Evolutionary conservation across 1,140 invertebrate genomes (phyloP).

Genomic region (Campodea augens): DNA sequence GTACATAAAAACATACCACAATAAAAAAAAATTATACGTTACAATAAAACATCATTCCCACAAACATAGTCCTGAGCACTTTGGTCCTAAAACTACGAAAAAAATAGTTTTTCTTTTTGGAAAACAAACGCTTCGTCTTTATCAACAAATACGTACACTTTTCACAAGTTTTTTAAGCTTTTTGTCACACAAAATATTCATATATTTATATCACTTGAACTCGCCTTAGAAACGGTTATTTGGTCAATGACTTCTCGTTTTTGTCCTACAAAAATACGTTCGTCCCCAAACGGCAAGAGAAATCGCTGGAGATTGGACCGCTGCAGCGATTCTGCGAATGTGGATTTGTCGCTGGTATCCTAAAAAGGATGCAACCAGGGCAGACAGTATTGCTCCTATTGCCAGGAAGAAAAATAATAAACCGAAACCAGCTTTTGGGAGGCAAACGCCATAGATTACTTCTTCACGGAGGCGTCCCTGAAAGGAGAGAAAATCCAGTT

Average conservation of each 20-base stretch:
- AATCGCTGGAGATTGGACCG: neutral
- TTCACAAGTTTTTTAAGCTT: too few relatives aligned
- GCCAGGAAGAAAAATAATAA: constrained; percentile 69
- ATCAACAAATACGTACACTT: too few relatives aligned
- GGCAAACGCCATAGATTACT: constrained; percentile 72
- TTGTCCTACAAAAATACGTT: neutral
- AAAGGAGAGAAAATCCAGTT: constrained; percentile 36
- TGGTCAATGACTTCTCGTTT: neutral
- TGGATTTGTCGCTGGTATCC: constrained; percentile 52
- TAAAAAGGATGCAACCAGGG: constrained; percentile 51
- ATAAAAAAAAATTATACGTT: too few relatives aligned
- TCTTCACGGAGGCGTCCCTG: constrained; percentile 53
- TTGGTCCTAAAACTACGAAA: too few relatives aligned
- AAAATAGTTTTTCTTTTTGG: too few relatives aligned
- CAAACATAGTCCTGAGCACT: too few relatives aligned
- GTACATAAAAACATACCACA: too few relatives aligned
- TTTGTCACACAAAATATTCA: too few relatives aligned
- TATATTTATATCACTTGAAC: too few relatives aligned
- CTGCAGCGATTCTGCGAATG: constrained; percentile 19
- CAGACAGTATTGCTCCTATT: constrained; percentile 60
- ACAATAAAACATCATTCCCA: too few relatives aligned
- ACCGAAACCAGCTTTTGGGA: constrained; percentile 72
- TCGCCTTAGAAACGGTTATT: too few relatives aligned
- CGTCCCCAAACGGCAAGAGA: neutral
- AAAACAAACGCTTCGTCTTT: too few relatives aligned